Evolutionary conservation across 1,140 invertebrate species (phyloP).

Genomic region (Drosophila subpulchrella): DNA sequence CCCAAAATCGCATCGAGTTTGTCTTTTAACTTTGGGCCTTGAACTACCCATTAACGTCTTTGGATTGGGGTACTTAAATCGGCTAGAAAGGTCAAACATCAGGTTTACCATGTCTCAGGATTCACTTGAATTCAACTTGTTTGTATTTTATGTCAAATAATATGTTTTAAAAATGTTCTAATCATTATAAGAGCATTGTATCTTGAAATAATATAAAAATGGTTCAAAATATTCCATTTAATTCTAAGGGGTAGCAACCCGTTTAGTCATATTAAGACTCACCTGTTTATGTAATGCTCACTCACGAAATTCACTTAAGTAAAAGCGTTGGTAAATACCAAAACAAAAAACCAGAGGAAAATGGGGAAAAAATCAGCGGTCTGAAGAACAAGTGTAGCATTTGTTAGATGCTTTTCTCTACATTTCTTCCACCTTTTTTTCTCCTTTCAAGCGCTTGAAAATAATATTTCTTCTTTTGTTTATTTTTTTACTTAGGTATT

Average conservation of each 20-base stretch:
- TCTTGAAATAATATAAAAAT: no score
- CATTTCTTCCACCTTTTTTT: constrained; percentile 21
- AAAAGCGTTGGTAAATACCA: constrained; percentile 54
- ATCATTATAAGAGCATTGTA: no score
- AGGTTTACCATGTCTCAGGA: not conserved
- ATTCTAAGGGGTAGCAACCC: not conserved
- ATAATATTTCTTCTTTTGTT: constrained; percentile 44
- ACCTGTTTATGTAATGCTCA: constrained; percentile 68
- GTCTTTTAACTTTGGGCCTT: constrained; percentile 7
- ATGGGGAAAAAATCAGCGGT: constrained; percentile 2
- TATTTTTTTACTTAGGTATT: constrained; percentile 63
- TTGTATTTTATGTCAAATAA: not conserved
- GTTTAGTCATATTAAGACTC: constrained; percentile 24
- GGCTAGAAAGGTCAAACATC: no score
- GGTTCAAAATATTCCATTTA: no score
- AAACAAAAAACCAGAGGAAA: constrained; percentile 37
- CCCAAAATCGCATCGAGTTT: not conserved
- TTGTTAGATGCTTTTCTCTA: constrained; percentile 54
- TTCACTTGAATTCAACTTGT: not conserved
- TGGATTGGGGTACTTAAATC: not conserved
- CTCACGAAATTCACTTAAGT: constrained; percentile 64
- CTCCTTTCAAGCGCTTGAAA: constrained; percentile 16
- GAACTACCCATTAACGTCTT: constrained; percentile 6
- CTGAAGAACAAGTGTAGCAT: constrained; percentile 54
- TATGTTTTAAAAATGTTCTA: no score